Percentiles rank a stretch among this genome's conserved stretches.
Evolutionary conservation across 1,140 invertebrate species (phyloP).

Genomic region (Lepeophtheirus salmonis): DNA sequence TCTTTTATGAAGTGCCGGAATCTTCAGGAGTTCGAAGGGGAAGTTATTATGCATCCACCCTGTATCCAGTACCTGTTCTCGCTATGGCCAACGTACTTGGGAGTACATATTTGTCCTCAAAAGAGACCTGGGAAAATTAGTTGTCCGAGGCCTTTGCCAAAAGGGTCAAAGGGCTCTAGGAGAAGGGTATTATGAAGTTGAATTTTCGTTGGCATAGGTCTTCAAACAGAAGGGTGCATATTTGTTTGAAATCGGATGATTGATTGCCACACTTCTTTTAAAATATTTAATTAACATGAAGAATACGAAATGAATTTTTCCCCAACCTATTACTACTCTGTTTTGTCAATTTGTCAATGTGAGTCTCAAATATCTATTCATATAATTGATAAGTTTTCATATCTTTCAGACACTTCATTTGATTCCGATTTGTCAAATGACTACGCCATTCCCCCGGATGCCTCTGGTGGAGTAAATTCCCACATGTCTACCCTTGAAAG

Average conservation of each 20-base stretch:
- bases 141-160: no score
- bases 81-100: no score
- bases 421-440: constrained; percentile 84
- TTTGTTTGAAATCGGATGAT: neutral
- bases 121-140: no score
- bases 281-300: neutral
- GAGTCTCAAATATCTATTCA: constrained; percentile 8
- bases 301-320: no score
- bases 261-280: constrained; percentile 21
- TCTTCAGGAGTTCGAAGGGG: no score
- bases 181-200: no score
- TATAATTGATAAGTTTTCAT: constrained; percentile 5
- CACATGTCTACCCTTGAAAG: constrained; percentile 21
- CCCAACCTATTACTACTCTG: constrained; percentile 21
- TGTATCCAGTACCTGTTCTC: no score
- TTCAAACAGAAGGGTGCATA: neutral
- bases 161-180: no score
- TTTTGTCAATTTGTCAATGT: constrained; percentile 19
- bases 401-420: constrained; percentile 56
- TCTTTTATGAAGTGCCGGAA: no score
- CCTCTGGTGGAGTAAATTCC: constrained; percentile 27
- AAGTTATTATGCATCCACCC: no score
- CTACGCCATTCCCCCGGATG: constrained; percentile 85
- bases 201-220: no score
- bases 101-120: no score